These are phyloP conservation scores for Onchidella celtica DNA, from an alignment of 2,888 invertebrate species.

Conservation along the genomic window DNA sequence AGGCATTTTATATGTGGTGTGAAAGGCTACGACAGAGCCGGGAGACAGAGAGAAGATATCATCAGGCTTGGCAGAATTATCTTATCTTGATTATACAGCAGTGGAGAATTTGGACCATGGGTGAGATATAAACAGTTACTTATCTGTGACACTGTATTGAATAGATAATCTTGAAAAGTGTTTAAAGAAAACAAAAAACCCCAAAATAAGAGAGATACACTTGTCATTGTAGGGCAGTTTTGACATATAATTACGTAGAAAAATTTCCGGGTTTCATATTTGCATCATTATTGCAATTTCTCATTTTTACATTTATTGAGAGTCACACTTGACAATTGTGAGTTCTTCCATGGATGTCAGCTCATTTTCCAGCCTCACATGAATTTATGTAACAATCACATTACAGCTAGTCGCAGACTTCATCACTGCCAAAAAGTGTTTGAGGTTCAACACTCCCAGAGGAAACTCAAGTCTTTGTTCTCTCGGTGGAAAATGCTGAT, in stretches of 20 bases:
- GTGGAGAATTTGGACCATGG: slow-evolving; percentile 65
- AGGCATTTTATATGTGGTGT: slow-evolving; percentile 68
- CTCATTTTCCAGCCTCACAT: no score
- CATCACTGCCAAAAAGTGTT: not conserved
- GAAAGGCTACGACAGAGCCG: slow-evolving; percentile 59
- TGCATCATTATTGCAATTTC: no score
- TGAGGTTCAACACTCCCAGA: not conserved
- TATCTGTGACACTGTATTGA: not conserved
- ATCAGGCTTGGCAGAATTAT: slow-evolving; percentile 61
- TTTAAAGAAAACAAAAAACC: no score
- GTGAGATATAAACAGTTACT: slow-evolving; percentile 48
- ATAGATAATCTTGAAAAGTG: no score
- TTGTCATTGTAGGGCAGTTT: no score
- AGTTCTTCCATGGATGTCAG: no score
- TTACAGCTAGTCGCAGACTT: slow-evolving; percentile 1
- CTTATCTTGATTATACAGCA: slow-evolving; percentile 57
- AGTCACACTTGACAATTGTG: no score
- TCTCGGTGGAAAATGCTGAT: not conserved
- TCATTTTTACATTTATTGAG: no score
- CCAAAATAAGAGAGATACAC: no score
- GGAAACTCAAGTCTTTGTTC: not conserved
- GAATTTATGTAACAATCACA: no score
- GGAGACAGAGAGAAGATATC: slow-evolving; percentile 58
- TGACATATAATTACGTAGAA: no score
- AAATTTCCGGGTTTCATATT: no score